These are phyloP conservation scores for Pollenia amentaria DNA, from an alignment of 2,888 invertebrate genomes.

Conservation along the genomic window DNA sequence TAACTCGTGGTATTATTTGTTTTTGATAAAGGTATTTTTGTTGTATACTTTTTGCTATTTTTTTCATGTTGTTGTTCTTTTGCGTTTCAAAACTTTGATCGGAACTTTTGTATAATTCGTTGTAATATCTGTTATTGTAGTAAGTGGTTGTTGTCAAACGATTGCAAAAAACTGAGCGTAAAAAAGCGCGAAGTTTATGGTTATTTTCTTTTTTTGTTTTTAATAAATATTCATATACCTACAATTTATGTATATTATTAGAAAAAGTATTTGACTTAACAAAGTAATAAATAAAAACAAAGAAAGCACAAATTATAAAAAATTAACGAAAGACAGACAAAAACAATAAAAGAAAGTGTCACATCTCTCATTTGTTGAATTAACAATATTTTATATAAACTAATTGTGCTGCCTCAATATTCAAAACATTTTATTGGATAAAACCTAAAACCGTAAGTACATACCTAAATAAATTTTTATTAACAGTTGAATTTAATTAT, in stretches of 20 bases:
- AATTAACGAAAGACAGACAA: constrained; percentile 24
- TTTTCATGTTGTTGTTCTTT: constrained; percentile 64
- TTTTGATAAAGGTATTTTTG: constrained; percentile 35
- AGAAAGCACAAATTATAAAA: constrained; percentile 19
- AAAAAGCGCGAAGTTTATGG: constrained; percentile 66
- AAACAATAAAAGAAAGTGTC: constrained; percentile 40
- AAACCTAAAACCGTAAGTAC: constrained; percentile 54
- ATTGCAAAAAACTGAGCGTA: constrained; percentile 25
- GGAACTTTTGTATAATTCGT: constrained; percentile 22
- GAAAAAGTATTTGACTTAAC: constrained; percentile 22
- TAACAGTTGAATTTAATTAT: background rate
- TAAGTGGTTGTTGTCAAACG: constrained; percentile 23
- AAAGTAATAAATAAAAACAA: background rate
- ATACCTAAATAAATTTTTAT: constrained; percentile 6
- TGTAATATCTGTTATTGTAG: constrained; percentile 24
- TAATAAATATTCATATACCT: constrained; percentile 40
- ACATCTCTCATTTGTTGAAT: constrained; percentile 27
- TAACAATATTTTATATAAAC: background rate
- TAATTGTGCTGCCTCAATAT: constrained; percentile 22
- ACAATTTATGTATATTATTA: constrained; percentile 26
- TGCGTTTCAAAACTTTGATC: constrained; percentile 71
- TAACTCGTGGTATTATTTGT: constrained; percentile 53
- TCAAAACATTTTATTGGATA: constrained; percentile 26
- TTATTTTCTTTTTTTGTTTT: constrained; percentile 1
- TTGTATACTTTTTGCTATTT: constrained; percentile 55